Evolutionary conservation across 1,140 invertebrate genomes (phyloP), one percentile per base, ranked within the genome.

Genomic region (Magallana ariakensis): DNA sequence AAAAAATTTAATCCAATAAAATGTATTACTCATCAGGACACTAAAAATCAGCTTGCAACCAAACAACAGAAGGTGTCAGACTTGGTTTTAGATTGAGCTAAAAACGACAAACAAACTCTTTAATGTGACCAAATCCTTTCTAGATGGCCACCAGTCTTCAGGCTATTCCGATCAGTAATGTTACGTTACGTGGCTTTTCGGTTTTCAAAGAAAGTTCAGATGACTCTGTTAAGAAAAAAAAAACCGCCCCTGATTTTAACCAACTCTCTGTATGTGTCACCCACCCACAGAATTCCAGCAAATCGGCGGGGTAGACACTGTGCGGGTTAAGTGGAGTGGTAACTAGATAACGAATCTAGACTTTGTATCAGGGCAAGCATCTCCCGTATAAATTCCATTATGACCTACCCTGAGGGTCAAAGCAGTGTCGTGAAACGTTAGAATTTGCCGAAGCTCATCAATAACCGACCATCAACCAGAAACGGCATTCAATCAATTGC

Each of bases 301-400:
- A 19, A 62, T 16, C 15, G 58, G 22, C 15, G 26, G 66, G 33
- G 33, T 46, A 46, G 33, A 46, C 33, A 46, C 22, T 75, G 6
- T 75, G 22, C 10, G 26, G 22, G 66, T 26, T 75, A 75, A 75
- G 33, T 75, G 66, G 66, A n/a, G 13, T 33, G 22, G 66, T 11
- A 11, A 75, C 66, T 11, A 26, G 66, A 75, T 75, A 22, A 13
- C 13, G 26, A 75, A 75, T 75, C 66, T 75, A 11, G 7, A 19
- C 66, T 75, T 46, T 46, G 33, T 75, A 19, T 75, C 66, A 26
- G 7, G 66, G 13, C 15, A 13, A 22, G 22, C 66, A 75, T 75
- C 66, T 75, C 7, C 66, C 22, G 66, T 75, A 75, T 75, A 75
- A 75, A 75, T 75, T 75, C 66, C 66, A 75, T 75, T 75, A 75